Evolutionary conservation across 2,888 invertebrate genomes (phyloP).

Genomic region (Trissoscelio sp.): DNA sequence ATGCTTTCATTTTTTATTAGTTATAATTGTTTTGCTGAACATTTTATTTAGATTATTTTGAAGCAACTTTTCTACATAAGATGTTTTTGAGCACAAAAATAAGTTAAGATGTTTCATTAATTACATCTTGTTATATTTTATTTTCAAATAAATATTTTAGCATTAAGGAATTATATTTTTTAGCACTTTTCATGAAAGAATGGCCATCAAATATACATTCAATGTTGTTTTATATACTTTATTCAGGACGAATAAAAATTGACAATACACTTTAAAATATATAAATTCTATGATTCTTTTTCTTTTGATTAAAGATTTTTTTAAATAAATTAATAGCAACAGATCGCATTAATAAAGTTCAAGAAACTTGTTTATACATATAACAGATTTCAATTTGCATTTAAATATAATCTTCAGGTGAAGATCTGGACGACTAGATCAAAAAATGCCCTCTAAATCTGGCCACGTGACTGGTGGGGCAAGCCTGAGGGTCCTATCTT

Average conservation of each 20-base stretch:
- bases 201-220: not conserved
- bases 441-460: conserved; percentile 82
- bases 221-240: conserved; percentile 7
- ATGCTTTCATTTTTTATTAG: conserved; percentile 38
- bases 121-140: conserved; percentile 3
- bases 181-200: not conserved
- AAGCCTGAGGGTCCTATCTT: conserved; percentile 78
- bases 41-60: not conserved
- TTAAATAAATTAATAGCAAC: conserved; percentile 35
- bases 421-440: conserved; percentile 77
- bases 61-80: not conserved
- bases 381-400: conserved; percentile 52
- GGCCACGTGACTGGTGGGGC: conserved; percentile 80
- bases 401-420: conserved; percentile 42
- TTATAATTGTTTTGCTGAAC: not conserved
- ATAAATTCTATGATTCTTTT: conserved; percentile 29
- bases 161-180: conserved; percentile 1
- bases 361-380: conserved; percentile 59
- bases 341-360: conserved; percentile 30
- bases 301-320: not conserved
- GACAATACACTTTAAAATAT: conserved; percentile 30
- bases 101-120: not conserved
- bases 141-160: conserved; percentile 8
- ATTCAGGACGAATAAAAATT: conserved; percentile 34
- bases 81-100: no score